Evolutionary conservation across 2,113 vertebrate genomes (phyloP).

Genomic region (Irena cyanogastra): DNA sequence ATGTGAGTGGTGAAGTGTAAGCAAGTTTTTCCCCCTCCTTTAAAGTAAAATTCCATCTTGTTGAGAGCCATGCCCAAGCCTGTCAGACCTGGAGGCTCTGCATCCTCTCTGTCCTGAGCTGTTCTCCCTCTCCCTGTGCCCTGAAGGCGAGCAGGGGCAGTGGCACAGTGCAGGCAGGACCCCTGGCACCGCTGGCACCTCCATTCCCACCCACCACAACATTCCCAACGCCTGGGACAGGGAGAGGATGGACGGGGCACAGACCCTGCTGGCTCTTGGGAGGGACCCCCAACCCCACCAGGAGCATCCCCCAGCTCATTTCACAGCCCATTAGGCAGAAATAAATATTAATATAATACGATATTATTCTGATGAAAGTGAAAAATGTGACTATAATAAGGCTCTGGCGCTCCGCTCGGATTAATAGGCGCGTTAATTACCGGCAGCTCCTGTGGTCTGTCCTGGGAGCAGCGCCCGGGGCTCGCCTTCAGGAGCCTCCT

Average conservation of each 20-base stretch:
- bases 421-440: conserved; percentile 50
- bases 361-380: conserved; percentile 56
- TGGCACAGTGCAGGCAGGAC: not conserved
- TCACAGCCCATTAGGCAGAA: conserved; percentile 38
- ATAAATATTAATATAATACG: conserved; percentile 61
- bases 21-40: not conserved
- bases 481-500: not conserved
- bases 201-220: not conserved
- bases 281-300: not conserved
- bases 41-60: not conserved
- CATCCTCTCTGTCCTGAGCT: rapidly evolving
- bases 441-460: conserved; percentile 23
- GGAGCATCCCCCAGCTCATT: not conserved
- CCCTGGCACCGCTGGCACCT: not conserved
- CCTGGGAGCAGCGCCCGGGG: not conserved
- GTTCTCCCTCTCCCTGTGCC: not conserved
- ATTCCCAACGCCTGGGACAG: rapidly evolving
- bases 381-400: conserved; percentile 62
- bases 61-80: not conserved
- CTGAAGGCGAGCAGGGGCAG: rapidly evolving
- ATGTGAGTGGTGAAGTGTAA: not conserved
- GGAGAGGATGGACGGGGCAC: not conserved
- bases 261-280: not conserved
- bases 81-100: not conserved
- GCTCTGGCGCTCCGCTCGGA: not conserved